Evolutionary conservation across 2,113 vertebrate genomes (phyloP), one percentile per base, ranked within the genome.

Genomic region (Anhinga rufa): DNA sequence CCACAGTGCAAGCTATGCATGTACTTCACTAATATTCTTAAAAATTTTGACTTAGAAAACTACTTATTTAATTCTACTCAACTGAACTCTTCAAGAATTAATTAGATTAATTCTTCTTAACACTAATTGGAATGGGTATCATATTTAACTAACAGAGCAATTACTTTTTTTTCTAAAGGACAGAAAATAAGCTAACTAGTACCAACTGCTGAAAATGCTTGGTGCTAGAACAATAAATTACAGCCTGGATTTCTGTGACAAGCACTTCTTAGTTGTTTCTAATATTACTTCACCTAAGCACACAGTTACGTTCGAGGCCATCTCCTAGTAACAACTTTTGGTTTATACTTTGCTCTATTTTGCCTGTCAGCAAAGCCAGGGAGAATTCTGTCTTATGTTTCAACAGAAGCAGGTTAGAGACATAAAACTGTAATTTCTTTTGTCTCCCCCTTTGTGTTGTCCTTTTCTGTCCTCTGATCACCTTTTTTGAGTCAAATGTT

Each of bases 91-190:
- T 66, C 72, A 78, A 62, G 55, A 89, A 84, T 54, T 81, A 28
- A 77, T 87, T 89, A 52, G 15, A 94, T 89, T 94, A 92, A 83
- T 89, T 78, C 62, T 85, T 85, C 61, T 49, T 80, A 58, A 94
- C 31, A 12, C 42, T 86, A 88, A 82, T 58, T 82, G 60, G 46
- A 95, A 91, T 29, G 29, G 29, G 51, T 52, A 89, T 42, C 16
- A 5, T 65, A 78, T 58, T 89, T 78, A 85, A 72, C 58, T 52
- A 92, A 86, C 38, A 88, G 62, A 71, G 51, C 58, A 60, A 80
- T 83, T 82, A 57, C 9, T 76, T 79, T 55, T 65, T 78, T 57
- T 22, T 28, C 58, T 77, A 44, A 83, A 83, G 51, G 77, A 49
- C 55, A 88, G 48, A 44, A 74, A 84, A 54, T 16, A 86, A 88